Base-by-base conservation (phyloP, 2,113 vertebrate genomes). In the Caranx ignobilis region DNA sequence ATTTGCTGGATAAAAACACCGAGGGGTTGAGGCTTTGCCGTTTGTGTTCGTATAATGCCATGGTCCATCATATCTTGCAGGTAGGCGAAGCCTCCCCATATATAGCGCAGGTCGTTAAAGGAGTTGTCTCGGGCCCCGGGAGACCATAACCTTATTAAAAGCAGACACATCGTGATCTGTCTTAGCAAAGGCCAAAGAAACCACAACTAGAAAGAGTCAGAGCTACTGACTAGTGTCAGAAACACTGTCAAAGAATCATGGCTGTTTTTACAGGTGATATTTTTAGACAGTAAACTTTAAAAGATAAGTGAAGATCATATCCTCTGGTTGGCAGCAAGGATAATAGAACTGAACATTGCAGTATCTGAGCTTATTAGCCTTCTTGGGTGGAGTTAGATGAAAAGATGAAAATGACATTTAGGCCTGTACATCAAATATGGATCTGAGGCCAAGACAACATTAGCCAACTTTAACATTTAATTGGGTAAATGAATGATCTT, bases 1-100 rank as follows among this genome's bases (percentile, higher is more conserved):
- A 99, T 99, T 92, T 99, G 98, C 86, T 99, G 98, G 50, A 95
- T 86, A 21, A 96, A 99, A 75, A 99, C 95, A 0, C 98, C 97
- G 0, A 97, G 96, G 31, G 94, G 95, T 89, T 96, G 96, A 76
- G 93, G 91, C 0, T 91, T 91, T 69, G 96, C 94, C 0, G 97
- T 97, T 35, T 97, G 95, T 1, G 87, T 74, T 52, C 94, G 93
- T 69, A 97, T 96, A 85, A 98, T 95, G 1, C 95, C 98, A 7
- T 97, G 96, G 77, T 99, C 98, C 37, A 99, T 86, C 82, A 99
- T 96, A 62, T 99, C 98, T 88, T 99, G 97, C 72, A 99, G 93
- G 86, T 99, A 99, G 69, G 96, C 86, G 37, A 98, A 99, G 71
- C 98, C 98, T 11, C 98, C 98, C 96, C 96, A 96, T 16, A 99